phyloP scores from a whole-genome alignment of 2,797 vertebrate species.

The Lateolabrax maculatus region DNA sequence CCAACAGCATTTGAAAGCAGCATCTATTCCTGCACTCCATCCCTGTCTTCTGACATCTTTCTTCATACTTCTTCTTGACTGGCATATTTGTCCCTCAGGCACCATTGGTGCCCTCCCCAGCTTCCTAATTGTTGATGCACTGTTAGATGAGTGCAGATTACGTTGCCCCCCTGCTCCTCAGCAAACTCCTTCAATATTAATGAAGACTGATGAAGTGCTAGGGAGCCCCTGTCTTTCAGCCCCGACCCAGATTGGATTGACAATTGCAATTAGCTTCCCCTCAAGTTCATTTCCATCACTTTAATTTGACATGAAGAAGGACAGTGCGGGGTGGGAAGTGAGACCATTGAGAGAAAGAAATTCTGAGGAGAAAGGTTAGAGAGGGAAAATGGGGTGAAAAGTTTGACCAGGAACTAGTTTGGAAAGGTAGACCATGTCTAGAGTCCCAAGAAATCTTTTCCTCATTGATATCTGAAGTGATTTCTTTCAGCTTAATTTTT shows the following conservation, averaged over 20 bases:
- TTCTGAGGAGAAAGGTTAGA: slow-evolving; percentile 55
- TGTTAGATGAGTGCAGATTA: slow-evolving; percentile 80
- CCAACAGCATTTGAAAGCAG: slow-evolving; percentile 32
- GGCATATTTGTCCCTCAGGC: slow-evolving; percentile 80
- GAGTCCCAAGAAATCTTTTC: slow-evolving; percentile 10
- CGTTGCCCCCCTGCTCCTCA: slow-evolving; percentile 73
- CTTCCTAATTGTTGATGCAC: slow-evolving; percentile 78
- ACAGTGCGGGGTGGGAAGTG: slow-evolving; percentile 73
- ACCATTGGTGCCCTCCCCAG: slow-evolving; percentile 65
- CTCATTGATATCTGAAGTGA: not conserved
- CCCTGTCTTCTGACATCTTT: slow-evolving; percentile 63
- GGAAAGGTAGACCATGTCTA: slow-evolving; percentile 11
- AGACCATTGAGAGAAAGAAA: slow-evolving; percentile 59
- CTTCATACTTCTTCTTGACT: slow-evolving; percentile 75
- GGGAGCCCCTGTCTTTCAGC: slow-evolving; percentile 86
- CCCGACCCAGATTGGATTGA: slow-evolving; percentile 86
- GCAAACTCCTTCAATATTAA: slow-evolving; percentile 87
- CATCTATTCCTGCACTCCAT: slow-evolving; percentile 38
- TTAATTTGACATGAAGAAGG: slow-evolving; percentile 87
- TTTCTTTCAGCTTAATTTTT: slow-evolving; percentile 33
- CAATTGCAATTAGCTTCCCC: slow-evolving; percentile 88
- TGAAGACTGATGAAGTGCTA: slow-evolving; percentile 90
- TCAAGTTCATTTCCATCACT: slow-evolving; percentile 89
- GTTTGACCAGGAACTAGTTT: slow-evolving; percentile 61
- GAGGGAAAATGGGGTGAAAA: slow-evolving; percentile 50